Base-by-base conservation (phyloP, 2,888 invertebrate genomes). In the Ditylenchus weischeri region DNA sequence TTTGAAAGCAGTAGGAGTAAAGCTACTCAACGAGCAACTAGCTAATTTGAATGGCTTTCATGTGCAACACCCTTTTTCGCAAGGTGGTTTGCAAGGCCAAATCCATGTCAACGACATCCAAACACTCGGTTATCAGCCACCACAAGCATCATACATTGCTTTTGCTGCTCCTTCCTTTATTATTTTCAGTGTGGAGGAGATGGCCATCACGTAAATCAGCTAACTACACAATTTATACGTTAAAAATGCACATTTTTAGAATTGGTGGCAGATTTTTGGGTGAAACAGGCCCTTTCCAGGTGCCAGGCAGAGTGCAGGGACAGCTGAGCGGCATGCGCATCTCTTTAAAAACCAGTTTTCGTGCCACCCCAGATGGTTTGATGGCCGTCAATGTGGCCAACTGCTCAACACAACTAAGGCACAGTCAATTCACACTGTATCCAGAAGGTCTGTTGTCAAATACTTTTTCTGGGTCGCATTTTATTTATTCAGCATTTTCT, bases 1-100 rank as follows among this genome's bases (percentile, higher is more conserved):
- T 59, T 66, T 81, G 35, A 81, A 81, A 62, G 72, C 73, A 29
- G 77, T 81, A 1, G 81, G 77, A 47, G 79, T 81, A 7, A 75
- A 79, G 51, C 67, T 81, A 21, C 72, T 81, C 64, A 81, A 79
- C 68, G 81, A 81, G 66, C 78, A 80, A 66, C 72, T 81, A 18
- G 72, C 78, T 3, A 60, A 64, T 19, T 43, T 78, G 36, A 67
- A 70, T 57, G 78, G 79, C 15, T 76, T 76, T 57, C 59, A 65
- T 15, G 74, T 64, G 54, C 51, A 71, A n/a, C 74, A 78, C 66
- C 75, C 76, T 18, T 75, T 80, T 69, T 68, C 72, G 4, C 79
- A 79, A 66, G 72, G 78, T 11, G 81, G 79, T 10, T 59, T 81
- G 38, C 71, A 74, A 36, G 81, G 81, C 36, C 66, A 69, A 7